Percentiles rank a stretch among this genome's conserved stretches.
phyloP scores from a whole-genome alignment of 2,888 invertebrate genomes.

The Epistrophella euchroma region DNA sequence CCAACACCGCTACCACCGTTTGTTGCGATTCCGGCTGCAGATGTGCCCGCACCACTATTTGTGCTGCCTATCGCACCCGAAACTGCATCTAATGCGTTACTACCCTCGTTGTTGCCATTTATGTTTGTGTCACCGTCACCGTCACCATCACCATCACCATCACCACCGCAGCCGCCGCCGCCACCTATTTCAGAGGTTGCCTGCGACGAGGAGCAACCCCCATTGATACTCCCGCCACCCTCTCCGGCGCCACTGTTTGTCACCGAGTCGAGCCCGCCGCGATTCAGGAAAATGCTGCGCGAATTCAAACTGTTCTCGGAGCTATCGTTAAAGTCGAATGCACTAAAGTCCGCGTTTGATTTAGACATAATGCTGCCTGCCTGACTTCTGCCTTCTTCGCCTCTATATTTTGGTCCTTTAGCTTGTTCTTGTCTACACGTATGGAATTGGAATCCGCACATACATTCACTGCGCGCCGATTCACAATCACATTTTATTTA shows the following conservation, averaged over 20 bases:
- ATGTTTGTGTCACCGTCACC: constrained; percentile 57
- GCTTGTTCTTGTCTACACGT: constrained; percentile 50
- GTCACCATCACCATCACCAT: constrained; percentile 15
- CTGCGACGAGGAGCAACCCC: constrained; percentile 69
- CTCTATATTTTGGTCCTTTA: constrained; percentile 30
- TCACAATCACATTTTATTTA: constrained; percentile 75
- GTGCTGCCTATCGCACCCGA: constrained; percentile 63
- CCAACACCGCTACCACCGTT: constrained; percentile 1
- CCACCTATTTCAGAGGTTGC: constrained; percentile 66
- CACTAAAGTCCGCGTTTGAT: constrained; percentile 82
- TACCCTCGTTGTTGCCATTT: constrained; percentile 72
- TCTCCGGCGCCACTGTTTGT: constrained; percentile 70
- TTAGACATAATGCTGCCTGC: constrained; percentile 78
- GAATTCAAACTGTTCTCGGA: constrained; percentile 82
- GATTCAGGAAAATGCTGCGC: constrained; percentile 82
- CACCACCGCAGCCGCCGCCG: constrained; percentile 2
- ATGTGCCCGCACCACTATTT: constrained; percentile 51
- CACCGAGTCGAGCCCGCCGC: constrained; percentile 77
- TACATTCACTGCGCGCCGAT: constrained; percentile 73
- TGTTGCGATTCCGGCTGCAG: constrained; percentile 43
- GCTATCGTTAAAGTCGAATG: constrained; percentile 83
- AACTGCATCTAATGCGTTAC: constrained; percentile 75
- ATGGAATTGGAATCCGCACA: constrained; percentile 39
- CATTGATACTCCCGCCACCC: constrained; percentile 69
- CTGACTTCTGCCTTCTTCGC: constrained; percentile 20